phyloP scores from a whole-genome alignment of 2,888 invertebrate species.

The Eristalis arbustorum region DNA sequence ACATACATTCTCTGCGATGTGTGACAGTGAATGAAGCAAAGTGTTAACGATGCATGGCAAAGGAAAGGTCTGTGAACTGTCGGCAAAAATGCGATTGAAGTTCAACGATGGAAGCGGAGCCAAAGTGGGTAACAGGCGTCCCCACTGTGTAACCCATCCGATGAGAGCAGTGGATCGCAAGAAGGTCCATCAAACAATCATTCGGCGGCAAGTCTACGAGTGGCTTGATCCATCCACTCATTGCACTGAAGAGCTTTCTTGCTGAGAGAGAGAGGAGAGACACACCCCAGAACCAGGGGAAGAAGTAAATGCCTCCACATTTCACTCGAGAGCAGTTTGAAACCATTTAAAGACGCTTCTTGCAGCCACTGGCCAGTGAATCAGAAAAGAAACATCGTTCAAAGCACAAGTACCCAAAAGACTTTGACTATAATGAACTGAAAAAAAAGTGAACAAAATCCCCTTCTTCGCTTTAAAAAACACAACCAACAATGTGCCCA shows the following conservation, averaged over 20 bases:
- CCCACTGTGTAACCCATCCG: background rate
- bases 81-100: background rate
- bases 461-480: slow-evolving; percentile 26
- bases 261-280: background rate
- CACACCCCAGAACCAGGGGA: background rate
- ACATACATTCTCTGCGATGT: slow-evolving; percentile 8
- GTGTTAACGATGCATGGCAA: slow-evolving; percentile 20
- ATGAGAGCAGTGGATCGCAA: background rate
- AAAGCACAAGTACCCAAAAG: background rate
- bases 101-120: slow-evolving; percentile 11
- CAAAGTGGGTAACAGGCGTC: background rate
- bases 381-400: background rate
- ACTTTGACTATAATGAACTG: background rate
- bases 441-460: background rate
- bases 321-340: background rate
- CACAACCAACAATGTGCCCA: slow-evolving; percentile 73
- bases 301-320: slow-evolving; percentile 6
- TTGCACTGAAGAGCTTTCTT: slow-evolving; percentile 23
- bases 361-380: slow-evolving; percentile 22
- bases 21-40: slow-evolving; percentile 22
- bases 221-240: background rate
- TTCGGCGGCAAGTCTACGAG: background rate
- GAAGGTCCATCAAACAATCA: slow-evolving; percentile 4
- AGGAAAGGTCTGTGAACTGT: background rate
- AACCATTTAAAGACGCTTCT: slow-evolving; percentile 9